Conservation (phyloP, 2,888 invertebrate genomes). For the Nesidiocoris tenuis region DNA sequence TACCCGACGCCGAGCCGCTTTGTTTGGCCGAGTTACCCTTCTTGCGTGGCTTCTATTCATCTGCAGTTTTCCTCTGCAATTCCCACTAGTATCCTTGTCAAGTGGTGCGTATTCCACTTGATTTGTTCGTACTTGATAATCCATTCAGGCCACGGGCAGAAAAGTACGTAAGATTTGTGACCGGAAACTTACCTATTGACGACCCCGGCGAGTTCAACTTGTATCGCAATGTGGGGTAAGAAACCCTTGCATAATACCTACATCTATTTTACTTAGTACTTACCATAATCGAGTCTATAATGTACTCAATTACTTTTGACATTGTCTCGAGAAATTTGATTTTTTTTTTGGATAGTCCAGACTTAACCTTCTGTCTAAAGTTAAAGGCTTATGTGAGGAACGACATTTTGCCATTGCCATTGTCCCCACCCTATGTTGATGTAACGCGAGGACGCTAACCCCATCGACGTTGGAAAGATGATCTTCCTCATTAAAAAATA, state of each 20-base stretch:
- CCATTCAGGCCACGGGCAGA: too few species aligned
- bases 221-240: slow-evolving; percentile 39
- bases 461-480: too few species aligned
- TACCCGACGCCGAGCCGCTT: not conserved
- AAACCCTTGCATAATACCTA: not conserved
- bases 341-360: not conserved
- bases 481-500: too few species aligned
- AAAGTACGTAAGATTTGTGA: too few species aligned
- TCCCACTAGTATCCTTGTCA: not conserved
- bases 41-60: not conserved
- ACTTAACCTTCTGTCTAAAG: too few species aligned
- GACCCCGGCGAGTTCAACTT: not conserved
- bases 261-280: not conserved
- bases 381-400: too few species aligned
- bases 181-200: too few species aligned
- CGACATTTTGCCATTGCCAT: too few species aligned
- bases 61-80: not conserved
- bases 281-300: not conserved
- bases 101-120: too few species aligned
- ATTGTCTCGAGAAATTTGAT: not conserved
- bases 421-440: too few species aligned
- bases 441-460: too few species aligned
- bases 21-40: not conserved
- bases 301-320: not conserved
- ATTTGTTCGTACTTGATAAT: not conserved